Conservation (phyloP, 35 echinoderm and acorn worm genomes). For the Ptychodera flava region DNA sequence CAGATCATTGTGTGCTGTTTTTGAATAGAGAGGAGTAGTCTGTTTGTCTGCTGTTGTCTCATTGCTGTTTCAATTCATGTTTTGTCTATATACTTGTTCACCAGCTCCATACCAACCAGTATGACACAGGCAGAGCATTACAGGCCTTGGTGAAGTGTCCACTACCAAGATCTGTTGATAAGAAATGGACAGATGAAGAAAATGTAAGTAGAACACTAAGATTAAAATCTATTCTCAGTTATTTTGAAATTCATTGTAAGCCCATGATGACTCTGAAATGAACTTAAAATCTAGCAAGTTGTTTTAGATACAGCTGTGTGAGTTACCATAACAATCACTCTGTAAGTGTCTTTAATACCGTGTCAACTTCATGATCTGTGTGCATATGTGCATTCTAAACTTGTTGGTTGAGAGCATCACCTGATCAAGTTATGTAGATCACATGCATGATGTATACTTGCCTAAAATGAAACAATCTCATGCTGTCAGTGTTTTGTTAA, state of each 20-base stretch:
- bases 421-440: too few relatives aligned
- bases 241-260: background rate
- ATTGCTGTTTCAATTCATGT: slow-evolving; percentile 19
- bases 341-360: too few relatives aligned
- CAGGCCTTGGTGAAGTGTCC: slow-evolving; percentile 84
- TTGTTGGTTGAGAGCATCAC: too few relatives aligned
- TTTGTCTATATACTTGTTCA: background rate
- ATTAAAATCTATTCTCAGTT: background rate
- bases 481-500: too few relatives aligned
- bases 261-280: background rate
- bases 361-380: too few relatives aligned
- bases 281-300: too few relatives aligned
- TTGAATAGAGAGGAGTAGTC: slow-evolving; percentile 83
- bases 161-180: slow-evolving; percentile 78
- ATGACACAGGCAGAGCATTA: slow-evolving; percentile 67
- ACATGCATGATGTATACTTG: too few relatives aligned
- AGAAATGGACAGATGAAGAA: slow-evolving; percentile 91
- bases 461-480: too few relatives aligned
- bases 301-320: too few relatives aligned
- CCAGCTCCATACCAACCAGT: slow-evolving; percentile 86
- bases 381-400: too few relatives aligned
- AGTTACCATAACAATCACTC: too few relatives aligned
- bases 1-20: too few relatives aligned
- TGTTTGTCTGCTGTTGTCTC: slow-evolving; percentile 45
- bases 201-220: slow-evolving; percentile 34